Evolutionary conservation across 1,140 invertebrate genomes (phyloP), one percentile per base, ranked within the genome.

Genomic region (Drosophila lacertosa): DNA sequence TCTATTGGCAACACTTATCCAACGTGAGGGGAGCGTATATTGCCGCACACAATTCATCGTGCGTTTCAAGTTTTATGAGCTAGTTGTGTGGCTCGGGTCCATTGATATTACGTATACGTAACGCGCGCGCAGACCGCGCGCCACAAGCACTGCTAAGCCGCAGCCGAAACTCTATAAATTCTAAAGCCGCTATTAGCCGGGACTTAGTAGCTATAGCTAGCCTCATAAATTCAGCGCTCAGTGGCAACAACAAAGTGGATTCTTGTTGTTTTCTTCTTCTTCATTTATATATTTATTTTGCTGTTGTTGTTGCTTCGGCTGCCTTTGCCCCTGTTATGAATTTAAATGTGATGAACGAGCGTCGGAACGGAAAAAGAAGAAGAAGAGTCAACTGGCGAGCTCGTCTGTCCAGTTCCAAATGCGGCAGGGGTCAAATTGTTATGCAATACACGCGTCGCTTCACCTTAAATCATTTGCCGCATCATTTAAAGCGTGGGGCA

Each of bases 331-430:
- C 53, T 74, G 68, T 72, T 79, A 71, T 81, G 81, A 86, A 84
- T 86, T 88, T 77, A 81, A 81, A 88, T 86, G 58, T 86, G 82
- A 81, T 88, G 67, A 84, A 84, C 72, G 80, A 72, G 63, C 44
- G 57, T 16, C 50, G 45, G 11, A 13, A n/a, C n/a, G n/a, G n/a
- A n/a, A n/a, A n/a, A n/a, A n/a, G n/a, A n/a, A n/a, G 15, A 33
- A 26, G 40, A 11, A 20, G 54, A 58, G 40, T 72, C 58, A 35
- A 40, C 26, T 11, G 16, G 29, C 48, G 51, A n/a, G n/a, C n/a
- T n/a, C n/a, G n/a, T n/a, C 64, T 77, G 73, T 62, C 63, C 76
- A 59, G 81, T 33, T 54, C 37, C 57, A 22, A 20, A n/a, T n/a
- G n/a, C 26, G 26, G 26, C n/a, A n/a, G 50, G 15, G 48, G 13